Percentiles rank a stretch among this genome's conserved stretches.
Evolutionary conservation across 2,113 vertebrate species (phyloP).

Genomic region (Dolichallabes microphthalmus): DNA sequence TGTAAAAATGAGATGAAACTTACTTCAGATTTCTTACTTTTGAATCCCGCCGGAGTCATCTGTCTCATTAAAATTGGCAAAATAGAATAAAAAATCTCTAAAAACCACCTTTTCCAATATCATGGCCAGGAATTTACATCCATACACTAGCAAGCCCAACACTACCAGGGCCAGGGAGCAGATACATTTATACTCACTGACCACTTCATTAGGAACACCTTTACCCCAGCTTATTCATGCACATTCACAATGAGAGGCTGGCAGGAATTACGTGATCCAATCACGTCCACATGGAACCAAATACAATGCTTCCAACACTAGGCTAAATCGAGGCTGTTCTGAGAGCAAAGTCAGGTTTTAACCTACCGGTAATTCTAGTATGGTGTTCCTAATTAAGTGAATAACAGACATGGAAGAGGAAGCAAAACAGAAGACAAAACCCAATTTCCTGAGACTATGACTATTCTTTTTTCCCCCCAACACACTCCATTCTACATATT

Average conservation of each 20-base stretch:
- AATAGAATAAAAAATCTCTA: neutral
- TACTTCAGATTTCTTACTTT: neutral
- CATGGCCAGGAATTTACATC: neutral
- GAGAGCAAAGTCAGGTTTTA: neutral
- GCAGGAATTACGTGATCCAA: neutral
- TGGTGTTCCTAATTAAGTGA: slow-evolving; percentile 20
- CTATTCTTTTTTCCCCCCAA: neutral
- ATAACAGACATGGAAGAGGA: neutral
- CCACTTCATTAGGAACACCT: slow-evolving; percentile 8
- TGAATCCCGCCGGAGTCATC: slow-evolving; percentile 13
- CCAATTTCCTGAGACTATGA: neutral
- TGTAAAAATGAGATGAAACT: neutral
- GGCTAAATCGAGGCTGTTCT: neutral
- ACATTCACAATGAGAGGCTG: neutral
- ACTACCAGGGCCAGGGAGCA: neutral
- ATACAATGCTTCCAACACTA: neutral
- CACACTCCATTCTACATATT: neutral
- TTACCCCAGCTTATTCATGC: neutral
- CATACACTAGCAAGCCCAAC: neutral
- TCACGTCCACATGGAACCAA: neutral
- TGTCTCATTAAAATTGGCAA: neutral
- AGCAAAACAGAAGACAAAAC: neutral
- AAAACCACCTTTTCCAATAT: slow-evolving; percentile 1
- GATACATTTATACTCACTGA: neutral
- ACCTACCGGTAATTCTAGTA: neutral